Conservation (phyloP, 2,113 vertebrate species). For the Otis tarda region DNA sequence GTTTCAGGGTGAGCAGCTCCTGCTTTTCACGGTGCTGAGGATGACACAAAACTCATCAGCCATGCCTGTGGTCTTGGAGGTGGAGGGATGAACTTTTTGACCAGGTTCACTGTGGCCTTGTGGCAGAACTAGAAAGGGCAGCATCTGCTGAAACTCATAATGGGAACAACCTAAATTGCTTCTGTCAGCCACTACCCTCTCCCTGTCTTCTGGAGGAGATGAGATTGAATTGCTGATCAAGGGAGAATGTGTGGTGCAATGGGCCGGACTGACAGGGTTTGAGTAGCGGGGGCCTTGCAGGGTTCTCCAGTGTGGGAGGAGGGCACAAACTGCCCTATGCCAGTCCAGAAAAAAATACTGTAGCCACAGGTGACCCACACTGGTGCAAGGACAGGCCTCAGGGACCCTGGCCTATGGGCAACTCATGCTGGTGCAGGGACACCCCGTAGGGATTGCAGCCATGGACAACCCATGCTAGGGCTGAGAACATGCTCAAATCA, state of each 20-base stretch:
- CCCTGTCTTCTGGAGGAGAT: not conserved
- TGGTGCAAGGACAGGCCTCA: not conserved
- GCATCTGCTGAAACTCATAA: not conserved
- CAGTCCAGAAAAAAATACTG: not conserved
- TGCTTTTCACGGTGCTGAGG: not conserved
- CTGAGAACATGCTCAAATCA: not conserved
- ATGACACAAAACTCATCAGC: not conserved
- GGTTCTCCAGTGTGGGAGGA: not conserved
- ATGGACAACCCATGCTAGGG: not conserved
- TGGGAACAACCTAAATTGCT: not conserved
- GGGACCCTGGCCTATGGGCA: not conserved
- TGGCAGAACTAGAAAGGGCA: not conserved
- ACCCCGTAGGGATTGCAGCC: too few relatives aligned
- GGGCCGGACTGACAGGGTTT: not conserved
- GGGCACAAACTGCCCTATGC: not conserved
- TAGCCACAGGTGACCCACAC: not conserved
- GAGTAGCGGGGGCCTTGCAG: not conserved
- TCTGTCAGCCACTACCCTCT: not conserved
- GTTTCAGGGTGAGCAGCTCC: not conserved
- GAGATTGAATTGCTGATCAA: not conserved
- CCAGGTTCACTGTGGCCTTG: fast-evolving
- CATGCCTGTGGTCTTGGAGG: not conserved
- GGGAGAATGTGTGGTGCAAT: not conserved
- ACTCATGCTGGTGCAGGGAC: not conserved
- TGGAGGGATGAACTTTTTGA: not conserved